These are phyloP conservation scores for Oncorhynchus masou DNA, from an alignment of 2,113 vertebrate species.

Conservation along the genomic window DNA sequence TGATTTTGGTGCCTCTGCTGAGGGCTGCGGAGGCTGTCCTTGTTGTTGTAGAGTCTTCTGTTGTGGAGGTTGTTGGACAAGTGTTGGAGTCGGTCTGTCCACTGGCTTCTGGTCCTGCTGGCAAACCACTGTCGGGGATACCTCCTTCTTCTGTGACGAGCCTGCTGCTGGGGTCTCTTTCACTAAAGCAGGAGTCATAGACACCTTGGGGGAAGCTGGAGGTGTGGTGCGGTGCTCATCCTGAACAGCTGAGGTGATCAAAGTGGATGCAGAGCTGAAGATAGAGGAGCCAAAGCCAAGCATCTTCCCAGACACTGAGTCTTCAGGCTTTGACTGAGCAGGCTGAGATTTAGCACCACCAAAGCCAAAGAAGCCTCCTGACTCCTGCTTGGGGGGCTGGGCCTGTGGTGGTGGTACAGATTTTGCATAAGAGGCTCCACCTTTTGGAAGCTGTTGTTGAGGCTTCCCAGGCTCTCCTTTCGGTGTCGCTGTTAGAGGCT, in stretches of 20 bases:
- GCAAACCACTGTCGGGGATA: conserved; percentile 23
- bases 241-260: conserved; percentile 72
- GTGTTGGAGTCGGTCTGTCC: conserved; percentile 29
- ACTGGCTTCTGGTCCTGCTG: conserved; percentile 51
- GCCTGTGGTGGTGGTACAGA: background rate
- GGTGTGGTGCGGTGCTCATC: conserved; percentile 68
- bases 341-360: conserved; percentile 65
- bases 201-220: conserved; percentile 61
- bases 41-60: conserved; percentile 56
- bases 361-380: conserved; percentile 78
- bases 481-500: conserved; percentile 40
- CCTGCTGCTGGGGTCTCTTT: conserved; percentile 23
- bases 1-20: conserved; percentile 52
- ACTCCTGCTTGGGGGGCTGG: conserved; percentile 71
- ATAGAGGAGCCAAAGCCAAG: conserved; percentile 72
- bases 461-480: conserved; percentile 41
- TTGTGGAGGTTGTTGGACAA: conserved; percentile 34
- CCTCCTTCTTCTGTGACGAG: conserved; percentile 26
- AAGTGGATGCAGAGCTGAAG: conserved; percentile 73
- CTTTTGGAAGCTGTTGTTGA: background rate
- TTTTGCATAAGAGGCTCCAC: background rate
- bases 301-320: conserved; percentile 72
- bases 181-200: conserved; percentile 14
- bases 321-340: conserved; percentile 52
- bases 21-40: conserved; percentile 34